Percentiles rank a stretch among this genome's conserved stretches.
These are phyloP conservation scores for Falcunculus frontatus DNA, from an alignment of 2,113 vertebrate genomes.

Conservation along the genomic window DNA sequence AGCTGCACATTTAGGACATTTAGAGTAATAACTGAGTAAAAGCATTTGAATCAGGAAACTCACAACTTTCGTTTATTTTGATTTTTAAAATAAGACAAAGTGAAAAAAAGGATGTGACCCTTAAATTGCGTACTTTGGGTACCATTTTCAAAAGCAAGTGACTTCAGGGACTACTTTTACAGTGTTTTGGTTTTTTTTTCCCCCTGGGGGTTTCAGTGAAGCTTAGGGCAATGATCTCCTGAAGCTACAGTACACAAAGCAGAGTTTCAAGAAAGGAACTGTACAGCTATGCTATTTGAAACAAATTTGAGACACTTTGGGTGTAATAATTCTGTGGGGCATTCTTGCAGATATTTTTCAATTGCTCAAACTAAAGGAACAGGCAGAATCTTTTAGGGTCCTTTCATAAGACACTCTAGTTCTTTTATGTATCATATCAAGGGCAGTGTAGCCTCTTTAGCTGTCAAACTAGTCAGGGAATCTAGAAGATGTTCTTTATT, in stretches of 20 bases:
- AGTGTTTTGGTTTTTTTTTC: too few relatives aligned
- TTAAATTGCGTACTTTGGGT: background rate
- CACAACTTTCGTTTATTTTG: background rate
- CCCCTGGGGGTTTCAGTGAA: background rate
- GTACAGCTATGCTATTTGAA: background rate
- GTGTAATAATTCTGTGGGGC: background rate
- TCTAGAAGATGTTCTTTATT: background rate
- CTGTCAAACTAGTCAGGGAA: background rate
- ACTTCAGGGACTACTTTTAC: background rate
- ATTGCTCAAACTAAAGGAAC: background rate
- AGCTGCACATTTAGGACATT: background rate
- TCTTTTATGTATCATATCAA: background rate
- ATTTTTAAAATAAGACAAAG: background rate
- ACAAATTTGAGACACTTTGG: background rate
- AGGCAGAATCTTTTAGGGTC: background rate
- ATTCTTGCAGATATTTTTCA: background rate
- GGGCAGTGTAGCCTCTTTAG: background rate
- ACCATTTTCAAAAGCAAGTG: background rate
- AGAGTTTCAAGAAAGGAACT: background rate
- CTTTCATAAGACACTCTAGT: background rate
- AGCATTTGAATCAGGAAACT: background rate
- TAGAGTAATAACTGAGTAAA: background rate
- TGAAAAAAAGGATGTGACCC: background rate
- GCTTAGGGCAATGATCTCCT: background rate
- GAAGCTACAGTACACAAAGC: background rate